Evolutionary conservation across 23 tunicate species (phyloP).

Genomic region (Clavelina lepadiformis): DNA sequence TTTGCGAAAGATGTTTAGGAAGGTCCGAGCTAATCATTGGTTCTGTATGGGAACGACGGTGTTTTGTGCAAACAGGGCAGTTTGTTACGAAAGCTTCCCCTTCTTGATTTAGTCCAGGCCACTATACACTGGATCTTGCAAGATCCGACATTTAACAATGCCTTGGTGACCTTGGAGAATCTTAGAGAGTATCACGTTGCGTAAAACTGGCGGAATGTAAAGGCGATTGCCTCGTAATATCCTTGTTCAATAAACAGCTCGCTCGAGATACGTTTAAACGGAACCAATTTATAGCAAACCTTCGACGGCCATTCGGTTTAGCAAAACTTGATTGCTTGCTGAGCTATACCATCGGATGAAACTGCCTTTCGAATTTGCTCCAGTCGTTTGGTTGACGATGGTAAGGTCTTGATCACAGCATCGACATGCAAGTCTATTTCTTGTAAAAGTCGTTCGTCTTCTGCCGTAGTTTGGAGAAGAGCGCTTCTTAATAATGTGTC

Average conservation of each 20-base stretch:
- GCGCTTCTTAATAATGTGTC: slow-evolving; percentile 12
- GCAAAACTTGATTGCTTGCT: slow-evolving; percentile 3
- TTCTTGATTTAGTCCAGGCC: slow-evolving; percentile 21
- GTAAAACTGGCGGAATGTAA: too few species aligned
- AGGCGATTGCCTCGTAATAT: too few species aligned
- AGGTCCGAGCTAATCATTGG: slow-evolving; percentile 8
- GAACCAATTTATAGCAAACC: too few species aligned
- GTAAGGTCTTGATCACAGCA: slow-evolving; percentile 1
- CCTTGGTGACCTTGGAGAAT: slow-evolving; percentile 24
- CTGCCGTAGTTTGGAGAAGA: background rate
- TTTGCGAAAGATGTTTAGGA: slow-evolving; percentile 26
- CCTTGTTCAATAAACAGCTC: too few species aligned
- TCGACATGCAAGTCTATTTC: slow-evolving; percentile 1
- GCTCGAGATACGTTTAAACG: too few species aligned
- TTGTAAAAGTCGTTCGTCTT: background rate
- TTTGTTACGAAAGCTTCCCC: background rate
- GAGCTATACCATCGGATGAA: background rate
- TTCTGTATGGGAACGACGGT: slow-evolving; percentile 6
- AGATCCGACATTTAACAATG: slow-evolving; percentile 8
- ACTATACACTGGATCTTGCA: slow-evolving; percentile 2
- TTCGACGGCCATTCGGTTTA: slow-evolving; percentile 19
- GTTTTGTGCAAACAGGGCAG: slow-evolving; percentile 8
- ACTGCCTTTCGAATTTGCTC: background rate
- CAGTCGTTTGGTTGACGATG: slow-evolving; percentile 8
- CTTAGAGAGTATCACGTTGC: too few species aligned